A percentile compares a stretch with the other conserved stretches of the same genome.
Evolutionary conservation across 2,888 invertebrate genomes (phyloP).

Genomic region (Lissonota sp.): DNA sequence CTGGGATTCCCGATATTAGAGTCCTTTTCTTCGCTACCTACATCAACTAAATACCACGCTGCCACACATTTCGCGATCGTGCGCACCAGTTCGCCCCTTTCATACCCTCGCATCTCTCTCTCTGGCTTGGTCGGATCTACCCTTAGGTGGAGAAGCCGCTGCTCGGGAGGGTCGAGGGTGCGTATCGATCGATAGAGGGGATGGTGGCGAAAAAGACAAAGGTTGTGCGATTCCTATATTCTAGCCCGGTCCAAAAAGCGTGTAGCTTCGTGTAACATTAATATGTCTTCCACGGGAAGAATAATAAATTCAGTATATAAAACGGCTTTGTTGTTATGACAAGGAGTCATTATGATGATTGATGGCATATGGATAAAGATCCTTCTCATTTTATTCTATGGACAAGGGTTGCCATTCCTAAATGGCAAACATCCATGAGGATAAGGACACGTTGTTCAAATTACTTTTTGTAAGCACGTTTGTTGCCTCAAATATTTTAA

Average conservation of each 20-base stretch:
- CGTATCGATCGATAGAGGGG: slow-evolving; percentile 54
- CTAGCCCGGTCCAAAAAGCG: slow-evolving; percentile 19
- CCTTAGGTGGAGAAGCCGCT: background rate
- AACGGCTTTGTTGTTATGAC: no score
- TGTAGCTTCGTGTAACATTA: background rate
- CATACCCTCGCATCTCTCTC: background rate
- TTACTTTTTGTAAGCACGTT: no score
- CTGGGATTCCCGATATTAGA: background rate
- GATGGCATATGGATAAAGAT: no score
- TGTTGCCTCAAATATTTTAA: no score
- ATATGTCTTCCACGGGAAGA: no score
- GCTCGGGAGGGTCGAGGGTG: background rate
- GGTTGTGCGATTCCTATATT: slow-evolving; percentile 15
- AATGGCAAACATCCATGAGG: background rate
- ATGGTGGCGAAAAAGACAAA: slow-evolving; percentile 35
- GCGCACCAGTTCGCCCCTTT: slow-evolving; percentile 3
- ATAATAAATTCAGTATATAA: no score
- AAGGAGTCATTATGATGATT: no score
- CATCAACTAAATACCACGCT: background rate
- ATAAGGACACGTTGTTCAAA: no score
- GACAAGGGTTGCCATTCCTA: background rate
- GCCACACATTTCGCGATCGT: slow-evolving; percentile 1
- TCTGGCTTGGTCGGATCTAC: background rate
- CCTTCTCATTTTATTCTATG: no score
- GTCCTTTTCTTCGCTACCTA: background rate